Evolutionary conservation across 1,140 invertebrate species (phyloP).

Genomic region (Pseudomyrmex sp.): DNA sequence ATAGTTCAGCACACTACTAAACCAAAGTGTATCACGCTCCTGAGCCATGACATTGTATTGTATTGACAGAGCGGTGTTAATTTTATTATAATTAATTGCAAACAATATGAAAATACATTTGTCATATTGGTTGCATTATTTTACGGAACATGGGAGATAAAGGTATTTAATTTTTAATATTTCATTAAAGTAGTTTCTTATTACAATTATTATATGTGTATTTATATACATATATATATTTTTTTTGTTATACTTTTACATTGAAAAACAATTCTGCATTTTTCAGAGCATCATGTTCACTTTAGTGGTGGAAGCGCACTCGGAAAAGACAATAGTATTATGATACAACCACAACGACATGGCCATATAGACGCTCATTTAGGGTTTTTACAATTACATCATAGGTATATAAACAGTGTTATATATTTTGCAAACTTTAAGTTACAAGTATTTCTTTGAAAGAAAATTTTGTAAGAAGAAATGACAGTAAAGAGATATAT

Average conservation of each 20-base stretch:
- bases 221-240: too few species aligned
- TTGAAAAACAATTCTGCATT: conserved; percentile 14
- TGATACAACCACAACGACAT: conserved; percentile 79
- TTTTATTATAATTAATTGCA: conserved; percentile 46
- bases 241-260: too few species aligned
- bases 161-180: conserved; percentile 50
- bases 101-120: conserved; percentile 64
- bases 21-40: too few species aligned
- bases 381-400: conserved; percentile 79
- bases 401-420: conserved; percentile 69
- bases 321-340: conserved; percentile 79
- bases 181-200: not conserved
- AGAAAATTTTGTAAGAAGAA: not conserved
- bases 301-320: conserved; percentile 78
- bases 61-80: not conserved
- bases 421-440: not conserved
- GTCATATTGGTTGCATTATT: conserved; percentile 38
- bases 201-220: too few species aligned
- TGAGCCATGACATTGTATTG: too few species aligned
- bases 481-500: not conserved
- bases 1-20: too few species aligned
- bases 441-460: not conserved
- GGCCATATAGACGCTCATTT: conserved; percentile 79
- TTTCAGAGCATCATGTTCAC: conserved; percentile 79
- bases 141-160: conserved; percentile 70